A percentile compares a stretch with the other conserved stretches of the same genome.
Conservation (phyloP, 2,888 invertebrate genomes). For the Cylindroiulus punctatus region DNA sequence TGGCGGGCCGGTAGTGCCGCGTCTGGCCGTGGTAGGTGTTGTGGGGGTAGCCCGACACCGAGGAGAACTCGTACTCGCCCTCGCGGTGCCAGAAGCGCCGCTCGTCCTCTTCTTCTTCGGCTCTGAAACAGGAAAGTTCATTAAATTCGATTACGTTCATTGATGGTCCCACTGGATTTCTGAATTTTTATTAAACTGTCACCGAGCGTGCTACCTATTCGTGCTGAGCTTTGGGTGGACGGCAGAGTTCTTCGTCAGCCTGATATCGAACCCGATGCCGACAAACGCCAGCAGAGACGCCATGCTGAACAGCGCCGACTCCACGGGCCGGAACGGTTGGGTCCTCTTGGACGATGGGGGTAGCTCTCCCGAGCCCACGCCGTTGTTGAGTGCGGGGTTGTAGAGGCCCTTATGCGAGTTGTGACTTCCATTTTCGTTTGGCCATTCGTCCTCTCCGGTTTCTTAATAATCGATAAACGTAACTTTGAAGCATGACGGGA, state of each 20-base stretch:
- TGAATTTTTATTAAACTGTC: neutral
- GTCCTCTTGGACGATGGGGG: conserved; percentile 53
- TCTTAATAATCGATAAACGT: neutral
- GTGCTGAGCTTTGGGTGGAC: conserved; percentile 83
- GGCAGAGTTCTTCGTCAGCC: conserved; percentile 85
- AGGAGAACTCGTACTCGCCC: conserved; percentile 71
- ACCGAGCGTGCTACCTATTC: conserved; percentile 69
- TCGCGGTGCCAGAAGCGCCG: conserved; percentile 60
- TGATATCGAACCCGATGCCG: conserved; percentile 90
- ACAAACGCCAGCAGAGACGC: conserved; percentile 90
- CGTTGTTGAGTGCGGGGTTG: conserved; percentile 51
- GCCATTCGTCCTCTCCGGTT: conserved; percentile 64
- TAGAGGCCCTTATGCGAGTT: conserved; percentile 46
- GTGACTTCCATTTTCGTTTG: conserved; percentile 62
- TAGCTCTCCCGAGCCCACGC: conserved; percentile 46
- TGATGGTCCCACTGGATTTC: too few species aligned
- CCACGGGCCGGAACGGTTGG: conserved; percentile 66
- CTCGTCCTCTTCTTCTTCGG: conserved; percentile 60
- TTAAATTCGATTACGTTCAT: too few species aligned
- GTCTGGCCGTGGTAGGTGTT: conserved; percentile 92
- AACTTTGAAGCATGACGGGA: too few species aligned
- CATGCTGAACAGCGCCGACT: conserved; percentile 83
- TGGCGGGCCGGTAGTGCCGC: conserved; percentile 73
- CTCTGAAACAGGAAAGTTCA: neutral
- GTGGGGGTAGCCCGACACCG: conserved; percentile 75